Percentiles rank a stretch among this genome's conserved stretches.
Conservation (phyloP, 2,888 invertebrate genomes). For the Coelinius sp. region DNA sequence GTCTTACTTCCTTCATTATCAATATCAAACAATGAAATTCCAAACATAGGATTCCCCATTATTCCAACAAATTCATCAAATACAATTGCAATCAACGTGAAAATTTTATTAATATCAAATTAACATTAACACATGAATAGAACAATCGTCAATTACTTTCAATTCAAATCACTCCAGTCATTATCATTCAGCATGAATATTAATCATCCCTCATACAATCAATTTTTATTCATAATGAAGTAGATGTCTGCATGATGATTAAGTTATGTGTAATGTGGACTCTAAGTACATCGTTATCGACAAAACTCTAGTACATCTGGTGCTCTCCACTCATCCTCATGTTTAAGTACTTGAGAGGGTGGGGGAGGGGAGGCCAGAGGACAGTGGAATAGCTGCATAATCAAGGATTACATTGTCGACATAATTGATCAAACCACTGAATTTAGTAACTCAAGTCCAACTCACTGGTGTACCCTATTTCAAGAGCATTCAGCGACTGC, state of each 20-base stretch:
- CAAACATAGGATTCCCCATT: neutral
- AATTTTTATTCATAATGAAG: neutral
- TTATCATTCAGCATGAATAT: neutral
- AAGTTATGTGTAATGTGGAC: neutral
- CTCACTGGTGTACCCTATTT: neutral
- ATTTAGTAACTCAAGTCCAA: constrained; percentile 19
- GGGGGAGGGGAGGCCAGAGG: no score
- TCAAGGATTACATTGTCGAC: constrained; percentile 26
- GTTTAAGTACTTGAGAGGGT: no score
- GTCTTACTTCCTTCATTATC: neutral
- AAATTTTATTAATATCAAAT: neutral
- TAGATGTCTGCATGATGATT: neutral
- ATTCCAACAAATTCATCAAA: neutral
- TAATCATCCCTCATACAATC: neutral
- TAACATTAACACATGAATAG: neutral
- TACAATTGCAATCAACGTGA: neutral
- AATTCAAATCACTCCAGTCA: neutral
- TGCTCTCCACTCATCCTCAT: neutral
- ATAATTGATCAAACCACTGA: constrained; percentile 36
- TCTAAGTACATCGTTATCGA: neutral
- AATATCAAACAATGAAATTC: neutral
- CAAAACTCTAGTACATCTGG: neutral
- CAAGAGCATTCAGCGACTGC: neutral
- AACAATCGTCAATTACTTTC: neutral
- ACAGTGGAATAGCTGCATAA: constrained; percentile 10